Evolutionary conservation across 2,888 invertebrate species (phyloP).

Genomic region (Hirtodrosophila trivittata): DNA sequence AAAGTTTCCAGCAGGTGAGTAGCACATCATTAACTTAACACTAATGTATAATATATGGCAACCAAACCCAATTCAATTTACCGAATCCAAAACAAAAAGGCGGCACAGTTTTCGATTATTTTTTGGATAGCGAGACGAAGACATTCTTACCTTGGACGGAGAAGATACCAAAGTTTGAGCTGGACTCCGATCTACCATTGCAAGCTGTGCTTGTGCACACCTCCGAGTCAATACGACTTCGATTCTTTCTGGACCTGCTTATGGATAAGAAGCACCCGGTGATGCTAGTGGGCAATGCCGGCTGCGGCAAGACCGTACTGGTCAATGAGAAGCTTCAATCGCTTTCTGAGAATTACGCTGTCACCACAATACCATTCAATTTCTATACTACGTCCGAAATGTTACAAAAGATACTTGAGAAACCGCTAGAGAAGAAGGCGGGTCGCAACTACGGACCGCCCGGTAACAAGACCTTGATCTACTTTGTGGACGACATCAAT

Average conservation of each 20-base stretch:
- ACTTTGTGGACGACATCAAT: slow-evolving; percentile 98
- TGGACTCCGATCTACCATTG: slow-evolving; percentile 95
- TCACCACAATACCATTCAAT: slow-evolving; percentile 97
- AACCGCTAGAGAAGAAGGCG: slow-evolving; percentile 97
- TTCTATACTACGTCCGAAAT: slow-evolving; percentile 98
- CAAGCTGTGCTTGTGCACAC: slow-evolving; percentile 97
- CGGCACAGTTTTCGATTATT: slow-evolving; percentile 98
- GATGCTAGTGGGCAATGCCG: slow-evolving; percentile 97
- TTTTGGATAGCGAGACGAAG: slow-evolving; percentile 94
- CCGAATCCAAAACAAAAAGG: slow-evolving; percentile 81
- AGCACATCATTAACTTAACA: background rate
- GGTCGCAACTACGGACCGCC: slow-evolving; percentile 97
- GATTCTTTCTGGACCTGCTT: slow-evolving; percentile 94
- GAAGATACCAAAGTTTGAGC: slow-evolving; percentile 93
- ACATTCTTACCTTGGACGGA: slow-evolving; percentile 96
- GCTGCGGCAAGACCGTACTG: slow-evolving; percentile 96
- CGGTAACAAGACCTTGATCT: slow-evolving; percentile 95
- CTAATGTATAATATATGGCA: background rate
- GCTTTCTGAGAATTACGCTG: slow-evolving; percentile 93
- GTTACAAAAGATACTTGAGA: slow-evolving; percentile 96
- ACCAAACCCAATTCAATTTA: too few species aligned
- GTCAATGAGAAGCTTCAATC: slow-evolving; percentile 89
- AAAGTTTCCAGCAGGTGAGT: slow-evolving; percentile 89
- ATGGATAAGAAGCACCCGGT: slow-evolving; percentile 95
- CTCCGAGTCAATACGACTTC: slow-evolving; percentile 94